phyloP scores from a whole-genome alignment of 1,140 invertebrate genomes.

The Zaprionus africanus region DNA sequence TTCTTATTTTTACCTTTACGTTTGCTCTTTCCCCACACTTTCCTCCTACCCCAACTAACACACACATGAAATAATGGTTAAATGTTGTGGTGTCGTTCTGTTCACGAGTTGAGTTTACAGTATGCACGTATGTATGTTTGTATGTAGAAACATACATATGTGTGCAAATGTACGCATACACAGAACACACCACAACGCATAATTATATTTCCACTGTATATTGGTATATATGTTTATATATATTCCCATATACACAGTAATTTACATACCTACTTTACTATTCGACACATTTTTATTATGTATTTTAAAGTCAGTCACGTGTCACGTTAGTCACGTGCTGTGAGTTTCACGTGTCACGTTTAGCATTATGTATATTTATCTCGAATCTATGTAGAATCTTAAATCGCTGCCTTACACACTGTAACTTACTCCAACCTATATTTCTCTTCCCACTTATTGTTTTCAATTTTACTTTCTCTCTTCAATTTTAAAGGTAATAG shows the following conservation, averaged over 20 bases:
- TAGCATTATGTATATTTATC: conserved; percentile 21
- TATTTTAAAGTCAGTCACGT: neutral
- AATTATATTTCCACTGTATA: neutral
- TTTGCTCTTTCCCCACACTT: neutral
- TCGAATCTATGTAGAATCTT: conserved; percentile 33
- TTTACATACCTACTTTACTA: neutral
- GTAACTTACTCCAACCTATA: conserved; percentile 57
- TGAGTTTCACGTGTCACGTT: neutral
- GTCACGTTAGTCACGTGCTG: neutral
- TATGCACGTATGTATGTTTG: neutral
- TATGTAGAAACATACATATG: neutral
- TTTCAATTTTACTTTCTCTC: conserved; percentile 75
- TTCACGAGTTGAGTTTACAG: neutral
- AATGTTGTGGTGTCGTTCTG: too few species aligned
- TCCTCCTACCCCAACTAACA: neutral
- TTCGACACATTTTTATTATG: conserved; percentile 2
- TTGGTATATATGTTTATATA: neutral
- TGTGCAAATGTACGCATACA: neutral
- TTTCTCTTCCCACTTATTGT: conserved; percentile 73
- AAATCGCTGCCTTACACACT: conserved; percentile 27
- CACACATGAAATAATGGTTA: neutral
- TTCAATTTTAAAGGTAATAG: conserved; percentile 94
- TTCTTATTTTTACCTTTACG: neutral
- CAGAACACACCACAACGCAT: neutral
- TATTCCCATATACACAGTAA: neutral